Percentiles rank a stretch among this genome's conserved stretches.
Conservation (phyloP, 2,797 vertebrate species). For the Acanthurus leucopareius region DNA sequence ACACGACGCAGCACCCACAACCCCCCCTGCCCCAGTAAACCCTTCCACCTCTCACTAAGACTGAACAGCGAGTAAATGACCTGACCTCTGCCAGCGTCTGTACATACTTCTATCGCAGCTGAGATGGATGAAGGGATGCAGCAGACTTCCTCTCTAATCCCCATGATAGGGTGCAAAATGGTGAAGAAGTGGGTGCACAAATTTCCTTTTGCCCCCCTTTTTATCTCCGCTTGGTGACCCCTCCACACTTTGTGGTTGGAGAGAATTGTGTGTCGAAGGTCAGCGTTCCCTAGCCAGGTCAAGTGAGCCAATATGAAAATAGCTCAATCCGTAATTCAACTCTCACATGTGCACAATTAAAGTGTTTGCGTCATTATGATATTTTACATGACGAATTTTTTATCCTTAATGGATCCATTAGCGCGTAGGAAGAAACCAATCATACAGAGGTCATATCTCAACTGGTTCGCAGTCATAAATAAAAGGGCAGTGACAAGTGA, state of each 20-base stretch:
- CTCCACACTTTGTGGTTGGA: neutral
- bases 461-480: conserved; percentile 80
- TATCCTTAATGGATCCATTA: conserved; percentile 72
- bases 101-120: conserved; percentile 46
- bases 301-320: conserved; percentile 45
- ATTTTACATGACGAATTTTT: conserved; percentile 70
- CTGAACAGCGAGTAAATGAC: conserved; percentile 70
- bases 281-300: conserved; percentile 25
- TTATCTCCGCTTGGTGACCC: conserved; percentile 14
- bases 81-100: conserved; percentile 61
- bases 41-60: conserved; percentile 38
- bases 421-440: conserved; percentile 71
- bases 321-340: conserved; percentile 43
- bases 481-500: conserved; percentile 71
- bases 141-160: conserved; percentile 48
- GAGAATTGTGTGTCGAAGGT: conserved; percentile 5
- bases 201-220: conserved; percentile 39
- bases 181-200: conserved; percentile 16
- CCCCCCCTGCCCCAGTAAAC: conserved; percentile 22
- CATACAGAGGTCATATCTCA: conserved; percentile 76
- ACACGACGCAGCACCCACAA: conserved; percentile 65
- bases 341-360: conserved; percentile 14
- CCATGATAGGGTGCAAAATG: conserved; percentile 20
- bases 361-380: conserved; percentile 68
- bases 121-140: conserved; percentile 37